Evolutionary conservation across 2,888 invertebrate species (phyloP).

Genomic region (Apotomis capreana): DNA sequence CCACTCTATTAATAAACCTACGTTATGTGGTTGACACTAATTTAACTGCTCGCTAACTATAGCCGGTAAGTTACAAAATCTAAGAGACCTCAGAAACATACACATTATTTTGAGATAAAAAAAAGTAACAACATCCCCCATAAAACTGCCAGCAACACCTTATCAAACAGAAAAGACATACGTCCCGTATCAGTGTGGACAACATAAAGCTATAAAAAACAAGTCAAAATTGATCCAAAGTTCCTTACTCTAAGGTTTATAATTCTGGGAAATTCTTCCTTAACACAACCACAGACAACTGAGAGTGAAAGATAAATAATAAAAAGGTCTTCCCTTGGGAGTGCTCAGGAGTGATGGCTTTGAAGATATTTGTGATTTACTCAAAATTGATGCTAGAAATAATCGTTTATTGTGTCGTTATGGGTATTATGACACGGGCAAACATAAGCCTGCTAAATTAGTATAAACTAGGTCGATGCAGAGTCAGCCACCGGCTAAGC

Average conservation of each 20-base stretch:
- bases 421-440: background rate
- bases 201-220: background rate
- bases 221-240: too few relatives aligned
- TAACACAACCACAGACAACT: background rate
- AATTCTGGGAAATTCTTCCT: background rate
- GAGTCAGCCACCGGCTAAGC: too few relatives aligned
- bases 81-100: too few relatives aligned
- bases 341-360: constrained; percentile 1
- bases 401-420: constrained; percentile 7
- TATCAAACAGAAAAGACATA: background rate
- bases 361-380: constrained; percentile 5
- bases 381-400: constrained; percentile 14
- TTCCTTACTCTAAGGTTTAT: background rate
- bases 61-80: too few relatives aligned
- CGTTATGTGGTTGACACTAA: too few relatives aligned
- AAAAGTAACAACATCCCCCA: background rate
- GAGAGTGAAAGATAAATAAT: constrained; percentile 12
- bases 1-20: too few relatives aligned
- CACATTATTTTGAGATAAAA: too few relatives aligned
- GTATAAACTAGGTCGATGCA: too few relatives aligned
- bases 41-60: too few relatives aligned
- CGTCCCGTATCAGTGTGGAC: background rate
- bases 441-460: too few relatives aligned
- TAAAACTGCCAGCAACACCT: constrained; percentile 1
- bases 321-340: constrained; percentile 21